These are phyloP conservation scores for Leucozona laternaria DNA, from an alignment of 2,888 invertebrate genomes.

Conservation along the genomic window DNA sequence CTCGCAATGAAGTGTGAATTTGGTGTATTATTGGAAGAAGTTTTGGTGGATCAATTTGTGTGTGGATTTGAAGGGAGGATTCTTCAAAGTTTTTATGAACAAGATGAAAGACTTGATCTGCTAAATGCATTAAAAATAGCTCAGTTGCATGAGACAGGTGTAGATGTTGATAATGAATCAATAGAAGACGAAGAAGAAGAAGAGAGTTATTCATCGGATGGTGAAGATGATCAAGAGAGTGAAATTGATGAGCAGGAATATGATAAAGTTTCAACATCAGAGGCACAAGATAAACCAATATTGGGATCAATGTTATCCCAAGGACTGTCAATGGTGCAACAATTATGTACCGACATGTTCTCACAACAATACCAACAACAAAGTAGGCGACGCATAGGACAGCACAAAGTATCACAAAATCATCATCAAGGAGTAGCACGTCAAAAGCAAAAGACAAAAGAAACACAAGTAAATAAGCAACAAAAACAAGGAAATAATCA, in stretches of 20 bases:
- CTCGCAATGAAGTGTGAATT: conserved; percentile 33
- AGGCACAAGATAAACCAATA: not conserved
- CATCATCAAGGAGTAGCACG: not conserved
- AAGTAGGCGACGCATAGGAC: not conserved
- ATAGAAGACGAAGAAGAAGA: not conserved
- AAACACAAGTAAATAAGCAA: no score
- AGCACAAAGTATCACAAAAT: not conserved
- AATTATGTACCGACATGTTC: not conserved
- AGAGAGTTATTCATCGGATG: not conserved
- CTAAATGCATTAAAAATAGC: conserved; percentile 36
- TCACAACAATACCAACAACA: not conserved
- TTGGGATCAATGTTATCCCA: not conserved
- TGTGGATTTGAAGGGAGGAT: conserved; percentile 35
- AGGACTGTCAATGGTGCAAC: not conserved
- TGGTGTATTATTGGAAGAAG: conserved; percentile 9
- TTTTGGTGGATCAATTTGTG: conserved; percentile 46
- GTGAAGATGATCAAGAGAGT: not conserved
- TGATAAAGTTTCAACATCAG: not conserved
- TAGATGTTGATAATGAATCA: not conserved
- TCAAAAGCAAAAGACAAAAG: not conserved
- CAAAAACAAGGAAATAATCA: not conserved
- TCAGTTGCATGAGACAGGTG: conserved; percentile 8
- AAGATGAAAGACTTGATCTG: conserved; percentile 3
- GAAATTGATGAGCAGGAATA: not conserved
- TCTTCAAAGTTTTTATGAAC: conserved; percentile 25